These are phyloP conservation scores for Blastobasis lacticolella DNA, from an alignment of 2,888 invertebrate species.

Conservation along the genomic window DNA sequence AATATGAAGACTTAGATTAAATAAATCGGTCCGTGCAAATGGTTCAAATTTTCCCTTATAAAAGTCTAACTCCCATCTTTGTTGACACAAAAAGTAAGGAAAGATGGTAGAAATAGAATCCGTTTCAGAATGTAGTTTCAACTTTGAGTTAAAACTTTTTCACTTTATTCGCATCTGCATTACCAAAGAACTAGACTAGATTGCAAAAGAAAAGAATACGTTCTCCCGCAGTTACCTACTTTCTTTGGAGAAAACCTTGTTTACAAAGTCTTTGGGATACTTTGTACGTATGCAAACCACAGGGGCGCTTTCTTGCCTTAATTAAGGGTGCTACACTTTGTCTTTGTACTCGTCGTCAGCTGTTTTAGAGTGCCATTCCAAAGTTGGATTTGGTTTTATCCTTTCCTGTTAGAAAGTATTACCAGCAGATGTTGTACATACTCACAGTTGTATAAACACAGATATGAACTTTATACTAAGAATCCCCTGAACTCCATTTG, in stretches of 20 bases:
- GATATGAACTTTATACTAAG: too few species aligned
- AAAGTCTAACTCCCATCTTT: too few species aligned
- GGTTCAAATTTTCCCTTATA: too few species aligned
- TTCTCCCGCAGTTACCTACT: not conserved
- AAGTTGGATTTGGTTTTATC: too few species aligned
- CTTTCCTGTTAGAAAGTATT: too few species aligned
- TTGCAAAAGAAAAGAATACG: not conserved
- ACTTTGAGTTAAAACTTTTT: not conserved
- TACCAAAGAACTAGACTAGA: not conserved
- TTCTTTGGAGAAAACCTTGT: not conserved
- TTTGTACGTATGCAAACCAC: constrained; percentile 3
- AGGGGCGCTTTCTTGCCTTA: constrained; percentile 1
- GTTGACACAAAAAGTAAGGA: too few species aligned
- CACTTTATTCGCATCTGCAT: not conserved
- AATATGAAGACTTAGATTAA: too few species aligned
- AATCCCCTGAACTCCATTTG: too few species aligned
- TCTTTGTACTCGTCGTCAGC: not conserved
- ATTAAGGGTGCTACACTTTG: constrained; percentile 6
- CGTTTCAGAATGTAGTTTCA: not conserved
- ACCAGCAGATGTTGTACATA: too few species aligned
- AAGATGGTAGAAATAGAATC: not conserved
- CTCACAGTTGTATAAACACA: too few species aligned
- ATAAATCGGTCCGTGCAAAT: too few species aligned
- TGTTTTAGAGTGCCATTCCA: too few species aligned
- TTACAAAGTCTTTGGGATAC: not conserved